Conservation (phyloP, 2,888 invertebrate species). For the Euproctis similis region DNA sequence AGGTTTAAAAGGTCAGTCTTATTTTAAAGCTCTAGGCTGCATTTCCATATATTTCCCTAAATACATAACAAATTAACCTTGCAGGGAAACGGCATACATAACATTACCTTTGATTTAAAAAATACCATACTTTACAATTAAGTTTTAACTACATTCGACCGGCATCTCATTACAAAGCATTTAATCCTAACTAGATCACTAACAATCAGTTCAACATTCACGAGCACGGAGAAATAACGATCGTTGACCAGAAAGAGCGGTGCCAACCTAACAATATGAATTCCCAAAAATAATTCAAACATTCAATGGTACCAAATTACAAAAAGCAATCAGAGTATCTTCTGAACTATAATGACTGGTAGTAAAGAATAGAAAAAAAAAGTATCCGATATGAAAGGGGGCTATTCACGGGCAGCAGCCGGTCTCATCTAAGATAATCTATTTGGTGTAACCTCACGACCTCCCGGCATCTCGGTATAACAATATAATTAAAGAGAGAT, state of each 20-base stretch:
- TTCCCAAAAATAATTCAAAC: slow-evolving; percentile 55
- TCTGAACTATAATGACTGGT: slow-evolving; percentile 58
- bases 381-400: slow-evolving; percentile 54
- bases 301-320: slow-evolving; percentile 58
- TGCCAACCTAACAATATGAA: slow-evolving; percentile 46
- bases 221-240: slow-evolving; percentile 26
- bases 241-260: slow-evolving; percentile 33
- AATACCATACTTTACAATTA: too few relatives aligned
- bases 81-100: too few relatives aligned
- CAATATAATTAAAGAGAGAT: slow-evolving; percentile 75
- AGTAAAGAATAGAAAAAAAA: slow-evolving; percentile 30
- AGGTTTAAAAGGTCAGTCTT: too few relatives aligned
- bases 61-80: too few relatives aligned
- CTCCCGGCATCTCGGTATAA: slow-evolving; percentile 56
- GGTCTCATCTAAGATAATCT: slow-evolving; percentile 55
- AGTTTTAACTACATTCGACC: too few relatives aligned
- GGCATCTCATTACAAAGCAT: too few relatives aligned
- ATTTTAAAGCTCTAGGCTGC: too few relatives aligned
- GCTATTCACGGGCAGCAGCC: slow-evolving; percentile 36
- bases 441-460: slow-evolving; percentile 73
- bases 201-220: slow-evolving; percentile 26
- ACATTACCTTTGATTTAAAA: too few relatives aligned
- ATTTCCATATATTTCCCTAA: too few relatives aligned
- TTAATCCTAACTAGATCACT: slow-evolving; percentile 17
- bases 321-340: slow-evolving; percentile 60